A percentile compares a stretch with the other conserved stretches of the same genome.
These are phyloP conservation scores for Chloroclystis v-ata DNA, from an alignment of 2,888 invertebrate genomes.

Conservation along the genomic window DNA sequence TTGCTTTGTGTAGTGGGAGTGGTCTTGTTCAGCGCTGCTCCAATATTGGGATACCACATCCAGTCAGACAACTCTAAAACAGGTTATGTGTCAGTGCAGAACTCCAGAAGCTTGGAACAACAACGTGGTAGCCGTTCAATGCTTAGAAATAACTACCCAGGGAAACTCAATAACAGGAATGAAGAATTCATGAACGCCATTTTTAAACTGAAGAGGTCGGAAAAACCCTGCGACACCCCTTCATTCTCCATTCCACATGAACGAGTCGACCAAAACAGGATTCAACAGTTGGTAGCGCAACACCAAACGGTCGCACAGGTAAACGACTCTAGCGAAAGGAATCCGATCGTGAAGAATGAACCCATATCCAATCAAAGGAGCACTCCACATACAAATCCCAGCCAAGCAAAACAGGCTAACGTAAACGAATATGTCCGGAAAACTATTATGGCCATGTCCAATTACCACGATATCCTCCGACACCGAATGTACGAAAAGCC, in stretches of 20 bases:
- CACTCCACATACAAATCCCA: background rate
- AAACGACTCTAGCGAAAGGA: background rate
- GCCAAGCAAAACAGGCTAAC: background rate
- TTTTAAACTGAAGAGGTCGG: constrained; percentile 41
- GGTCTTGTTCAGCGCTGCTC: constrained; percentile 29
- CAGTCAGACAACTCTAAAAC: constrained; percentile 41
- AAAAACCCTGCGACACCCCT: constrained; percentile 2
- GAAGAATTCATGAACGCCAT: constrained; percentile 45
- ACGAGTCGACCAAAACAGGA: constrained; percentile 8
- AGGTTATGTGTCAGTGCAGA: constrained; percentile 40
- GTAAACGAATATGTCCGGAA: background rate
- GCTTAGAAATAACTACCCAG: constrained; percentile 40
- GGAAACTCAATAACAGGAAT: constrained; percentile 33
- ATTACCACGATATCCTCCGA: constrained; percentile 2
- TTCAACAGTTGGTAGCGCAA: background rate
- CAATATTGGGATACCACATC: constrained; percentile 40
- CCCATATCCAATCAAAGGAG: background rate
- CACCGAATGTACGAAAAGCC: constrained; percentile 24
- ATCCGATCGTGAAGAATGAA: background rate
- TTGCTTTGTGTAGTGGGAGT: constrained; percentile 10
- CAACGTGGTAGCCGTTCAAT: constrained; percentile 28
- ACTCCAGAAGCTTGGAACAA: constrained; percentile 30
- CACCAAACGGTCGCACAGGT: background rate
- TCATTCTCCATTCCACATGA: background rate
- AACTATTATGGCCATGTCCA: too few relatives aligned